Conservation (phyloP, 2,113 vertebrate species). For the Damaliscus lunatus region DNA sequence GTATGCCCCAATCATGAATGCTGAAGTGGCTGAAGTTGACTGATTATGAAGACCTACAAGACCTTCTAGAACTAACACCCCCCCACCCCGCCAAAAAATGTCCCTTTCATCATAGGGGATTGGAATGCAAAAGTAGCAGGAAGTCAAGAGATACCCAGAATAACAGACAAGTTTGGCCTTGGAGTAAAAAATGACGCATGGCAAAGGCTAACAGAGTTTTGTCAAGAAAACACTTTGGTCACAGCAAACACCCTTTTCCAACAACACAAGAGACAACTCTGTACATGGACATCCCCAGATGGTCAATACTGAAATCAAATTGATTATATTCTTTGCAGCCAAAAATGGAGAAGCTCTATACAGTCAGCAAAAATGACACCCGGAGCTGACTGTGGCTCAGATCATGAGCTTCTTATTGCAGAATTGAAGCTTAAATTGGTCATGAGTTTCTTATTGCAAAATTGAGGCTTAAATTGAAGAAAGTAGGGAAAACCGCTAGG, state of each 20-base stretch:
- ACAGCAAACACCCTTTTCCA: background rate
- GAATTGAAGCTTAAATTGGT: background rate
- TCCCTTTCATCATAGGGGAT: background rate
- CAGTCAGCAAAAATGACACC: background rate
- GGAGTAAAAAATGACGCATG: background rate
- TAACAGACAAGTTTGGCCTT: background rate
- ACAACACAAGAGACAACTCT: background rate
- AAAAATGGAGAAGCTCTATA: background rate
- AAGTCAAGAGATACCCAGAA: background rate
- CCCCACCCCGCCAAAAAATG: fast-evolving
- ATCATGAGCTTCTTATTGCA: background rate
- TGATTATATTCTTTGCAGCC: background rate
- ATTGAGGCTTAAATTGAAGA: background rate
- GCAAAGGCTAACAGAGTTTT: background rate
- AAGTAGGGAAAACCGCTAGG: background rate
- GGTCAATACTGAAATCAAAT: background rate
- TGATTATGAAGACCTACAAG: background rate
- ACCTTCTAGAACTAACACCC: background rate
- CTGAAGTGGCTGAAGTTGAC: background rate
- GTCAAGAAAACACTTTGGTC: background rate
- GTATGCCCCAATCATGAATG: background rate
- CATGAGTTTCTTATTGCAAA: background rate
- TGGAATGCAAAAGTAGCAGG: background rate
- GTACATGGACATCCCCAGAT: background rate
- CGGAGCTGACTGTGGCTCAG: background rate